phyloP scores from a whole-genome alignment of 2,797 vertebrate genomes.

The Coregonus sp. region DNA sequence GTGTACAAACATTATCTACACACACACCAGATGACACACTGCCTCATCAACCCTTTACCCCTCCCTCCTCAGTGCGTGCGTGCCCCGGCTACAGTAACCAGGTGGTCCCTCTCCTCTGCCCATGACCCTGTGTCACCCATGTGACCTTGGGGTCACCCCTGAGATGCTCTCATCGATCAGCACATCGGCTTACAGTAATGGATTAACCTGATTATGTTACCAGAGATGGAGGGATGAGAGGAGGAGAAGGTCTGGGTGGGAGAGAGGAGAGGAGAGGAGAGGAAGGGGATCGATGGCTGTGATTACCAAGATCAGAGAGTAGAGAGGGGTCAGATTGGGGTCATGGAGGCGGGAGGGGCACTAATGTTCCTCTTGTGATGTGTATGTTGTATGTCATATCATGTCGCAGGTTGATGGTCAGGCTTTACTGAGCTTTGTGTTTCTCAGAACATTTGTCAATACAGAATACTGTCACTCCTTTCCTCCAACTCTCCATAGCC shows the following conservation, averaged over 20 bases:
- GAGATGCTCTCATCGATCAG: constrained; percentile 36
- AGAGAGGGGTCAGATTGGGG: not conserved
- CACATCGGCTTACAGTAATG: constrained; percentile 52
- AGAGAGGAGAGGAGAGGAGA: not conserved
- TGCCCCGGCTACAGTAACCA: not conserved
- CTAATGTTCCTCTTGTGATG: not conserved
- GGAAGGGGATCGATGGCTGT: constrained; percentile 20
- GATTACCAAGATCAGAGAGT: constrained; percentile 16
- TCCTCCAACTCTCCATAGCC: not conserved
- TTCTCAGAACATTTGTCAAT: not conserved
- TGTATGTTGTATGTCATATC: not conserved
- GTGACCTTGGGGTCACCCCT: constrained; percentile 34
- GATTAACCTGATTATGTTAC: constrained; percentile 52
- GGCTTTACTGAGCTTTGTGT: constrained; percentile 13
- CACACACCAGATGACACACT: not conserved
- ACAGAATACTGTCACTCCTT: not conserved
- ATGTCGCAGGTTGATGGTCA: not conserved
- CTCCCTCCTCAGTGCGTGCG: not conserved
- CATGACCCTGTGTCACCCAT: constrained; percentile 30
- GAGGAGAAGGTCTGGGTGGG: not conserved
- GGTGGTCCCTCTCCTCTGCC: not conserved
- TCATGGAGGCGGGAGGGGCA: not conserved
- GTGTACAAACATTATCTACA: not conserved
- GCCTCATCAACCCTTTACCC: not conserved
- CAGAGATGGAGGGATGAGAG: not conserved